Evolutionary conservation across 2,888 invertebrate genomes (phyloP), one percentile per base, ranked within the genome.

Genomic region (Nemoura dubitans): DNA sequence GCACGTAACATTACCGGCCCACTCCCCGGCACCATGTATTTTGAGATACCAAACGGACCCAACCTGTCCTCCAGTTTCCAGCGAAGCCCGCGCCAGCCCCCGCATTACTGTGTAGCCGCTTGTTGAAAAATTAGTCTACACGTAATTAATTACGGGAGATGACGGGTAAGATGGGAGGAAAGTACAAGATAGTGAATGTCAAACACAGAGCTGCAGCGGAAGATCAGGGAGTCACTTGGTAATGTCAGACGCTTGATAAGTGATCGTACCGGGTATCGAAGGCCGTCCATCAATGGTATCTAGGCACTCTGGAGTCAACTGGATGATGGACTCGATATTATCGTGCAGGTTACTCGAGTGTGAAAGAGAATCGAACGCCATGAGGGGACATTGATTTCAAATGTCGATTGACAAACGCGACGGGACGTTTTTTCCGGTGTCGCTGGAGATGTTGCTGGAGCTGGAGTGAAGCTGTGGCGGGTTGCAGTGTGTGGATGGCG

Each of bases 121-220:
- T 59, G 59, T 28, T 78, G 5, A 26, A 78, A 78, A 81, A 81
- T 81, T 81, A 81, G 81, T 30, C 28, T 30, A 81, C 28, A 27
- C 27, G 28, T 81, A 81, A 81, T 81, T 81, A 81, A 81, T 81
- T 28, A 81, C 81, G 25, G 2, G 28, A 29, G 81, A 81, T 81
- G 81, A 81, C 81, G 81, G 81, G 81, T 30, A 81, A 81, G 81
- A 81, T 81, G 81, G 81, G 81, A n/a, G 29, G 81, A 81, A 59
- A 28, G 81, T 81, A 81, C 78, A 28, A 14, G 78, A 78, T 26
- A 78, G 26, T 26, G 27, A 28, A 78, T 78, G 78, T 78, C 78
- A 78, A 78, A 78, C 78, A 78, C 78, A 25, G 27, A 26, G 78
- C 7, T 6, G 7, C 76, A 78, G 28, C 78, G 78, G 28, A 28